A percentile compares a stretch with the other conserved stretches of the same genome.
These are phyloP conservation scores for Drosophila mettleri DNA, from an alignment of 2,888 invertebrate species.

Conservation along the genomic window DNA sequence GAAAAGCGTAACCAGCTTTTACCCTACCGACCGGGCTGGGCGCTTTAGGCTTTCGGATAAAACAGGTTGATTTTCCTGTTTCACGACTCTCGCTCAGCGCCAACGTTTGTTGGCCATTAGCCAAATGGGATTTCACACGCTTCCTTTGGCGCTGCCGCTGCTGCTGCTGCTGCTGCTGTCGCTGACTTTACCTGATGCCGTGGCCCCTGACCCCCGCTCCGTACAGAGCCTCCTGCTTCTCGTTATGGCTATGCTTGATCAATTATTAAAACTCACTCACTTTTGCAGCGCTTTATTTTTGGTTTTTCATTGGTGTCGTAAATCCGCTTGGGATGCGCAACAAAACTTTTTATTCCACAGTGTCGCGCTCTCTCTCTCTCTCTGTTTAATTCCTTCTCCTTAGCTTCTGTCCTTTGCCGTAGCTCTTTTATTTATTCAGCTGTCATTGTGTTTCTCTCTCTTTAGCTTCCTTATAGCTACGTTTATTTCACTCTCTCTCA, in stretches of 20 bases:
- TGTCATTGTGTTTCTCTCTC: background rate
- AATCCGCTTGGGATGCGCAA: constrained; percentile 29
- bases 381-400: background rate
- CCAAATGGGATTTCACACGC: constrained; percentile 80
- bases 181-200: constrained; percentile 12
- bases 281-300: constrained; percentile 29
- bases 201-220: background rate
- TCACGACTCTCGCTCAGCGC: constrained; percentile 24
- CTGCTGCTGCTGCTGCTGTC: background rate
- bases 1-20: constrained; percentile 16
- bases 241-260: constrained; percentile 41
- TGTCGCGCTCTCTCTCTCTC: background rate
- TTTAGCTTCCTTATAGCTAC: background rate
- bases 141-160: constrained; percentile 52
- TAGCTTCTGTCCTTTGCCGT: background rate
- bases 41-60: constrained; percentile 29
- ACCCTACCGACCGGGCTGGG: constrained; percentile 13
- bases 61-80: constrained; percentile 80
- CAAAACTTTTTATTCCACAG: background rate
- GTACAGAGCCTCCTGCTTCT: background rate
- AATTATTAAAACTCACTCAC: constrained; percentile 71
- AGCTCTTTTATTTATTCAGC: background rate
- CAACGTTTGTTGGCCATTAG: constrained; percentile 73
- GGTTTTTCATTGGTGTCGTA: constrained; percentile 20
- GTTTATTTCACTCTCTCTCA: background rate